phyloP scores from a whole-genome alignment of 2,113 vertebrate genomes.

The Centropus unirufus region DNA sequence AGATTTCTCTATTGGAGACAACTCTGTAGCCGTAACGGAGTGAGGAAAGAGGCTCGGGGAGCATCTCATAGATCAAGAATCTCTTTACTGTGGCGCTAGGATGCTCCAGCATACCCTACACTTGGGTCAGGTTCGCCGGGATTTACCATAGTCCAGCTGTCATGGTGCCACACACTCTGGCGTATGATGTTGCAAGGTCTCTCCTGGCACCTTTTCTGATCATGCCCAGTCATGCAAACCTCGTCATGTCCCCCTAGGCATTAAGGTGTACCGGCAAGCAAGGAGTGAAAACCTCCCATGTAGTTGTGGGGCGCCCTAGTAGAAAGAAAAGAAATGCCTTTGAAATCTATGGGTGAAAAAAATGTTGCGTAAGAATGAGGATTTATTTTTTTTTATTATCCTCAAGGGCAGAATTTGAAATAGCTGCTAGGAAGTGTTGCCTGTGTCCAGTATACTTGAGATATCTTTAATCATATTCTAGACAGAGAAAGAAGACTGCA shows the following conservation, averaged over 20 bases:
- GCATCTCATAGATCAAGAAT: not conserved
- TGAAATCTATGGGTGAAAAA: conserved; percentile 23
- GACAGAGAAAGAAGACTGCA: conserved; percentile 13
- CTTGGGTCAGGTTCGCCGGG: not conserved
- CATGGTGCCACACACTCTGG: not conserved
- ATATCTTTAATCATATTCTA: conserved; percentile 44
- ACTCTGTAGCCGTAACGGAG: not conserved
- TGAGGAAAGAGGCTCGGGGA: not conserved
- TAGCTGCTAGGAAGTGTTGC: conserved; percentile 7
- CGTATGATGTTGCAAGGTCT: not conserved
- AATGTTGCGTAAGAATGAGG: not conserved
- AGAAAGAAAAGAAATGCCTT: not conserved
- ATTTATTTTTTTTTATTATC: not conserved
- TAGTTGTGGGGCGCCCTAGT: accelerated
- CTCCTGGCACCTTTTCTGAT: not conserved
- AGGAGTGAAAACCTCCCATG: not conserved
- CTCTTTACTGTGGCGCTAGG: not conserved
- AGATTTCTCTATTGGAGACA: not conserved
- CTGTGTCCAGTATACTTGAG: not conserved
- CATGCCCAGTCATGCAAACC: not conserved
- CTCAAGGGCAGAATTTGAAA: conserved; percentile 41
- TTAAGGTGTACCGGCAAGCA: not conserved
- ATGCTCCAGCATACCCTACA: not conserved
- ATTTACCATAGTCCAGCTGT: not conserved
- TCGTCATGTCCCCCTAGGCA: not conserved